Evolutionary conservation across 1,140 invertebrate species (phyloP).

Genomic region (Protaetia brevitarsis): DNA sequence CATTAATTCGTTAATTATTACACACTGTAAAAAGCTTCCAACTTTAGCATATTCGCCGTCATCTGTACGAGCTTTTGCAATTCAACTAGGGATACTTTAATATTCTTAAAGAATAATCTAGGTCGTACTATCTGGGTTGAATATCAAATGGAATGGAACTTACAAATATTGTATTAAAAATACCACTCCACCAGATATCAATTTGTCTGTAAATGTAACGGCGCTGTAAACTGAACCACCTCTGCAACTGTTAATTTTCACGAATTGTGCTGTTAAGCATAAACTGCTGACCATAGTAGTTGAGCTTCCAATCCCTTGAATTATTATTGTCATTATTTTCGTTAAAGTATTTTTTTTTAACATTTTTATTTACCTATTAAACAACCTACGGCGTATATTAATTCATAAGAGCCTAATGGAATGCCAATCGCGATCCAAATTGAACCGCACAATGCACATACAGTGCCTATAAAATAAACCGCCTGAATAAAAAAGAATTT

Average conservation of each 20-base stretch:
- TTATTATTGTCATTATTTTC: conserved; percentile 43
- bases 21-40: too few relatives aligned
- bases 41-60: too few relatives aligned
- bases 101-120: too few relatives aligned
- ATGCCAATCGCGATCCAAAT: conserved; percentile 60
- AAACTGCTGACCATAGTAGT: conserved; percentile 86
- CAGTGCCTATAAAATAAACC: conserved; percentile 63
- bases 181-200: conserved; percentile 84
- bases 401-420: conserved; percentile 47
- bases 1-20: too few relatives aligned
- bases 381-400: conserved; percentile 64
- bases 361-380: conserved; percentile 66
- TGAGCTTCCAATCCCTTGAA: conserved; percentile 75
- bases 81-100: too few relatives aligned
- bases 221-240: conserved; percentile 91
- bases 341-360: conserved; percentile 48
- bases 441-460: conserved; percentile 60
- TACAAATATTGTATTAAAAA: conserved; percentile 79
- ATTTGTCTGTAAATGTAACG: conserved; percentile 92
- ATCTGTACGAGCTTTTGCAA: too few relatives aligned
- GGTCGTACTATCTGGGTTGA: too few relatives aligned
- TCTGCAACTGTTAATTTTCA: conserved; percentile 81
- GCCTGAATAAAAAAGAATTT: conserved; percentile 50
- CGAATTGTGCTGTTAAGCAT: conserved; percentile 88
- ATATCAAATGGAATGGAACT: too few relatives aligned